Evolutionary conservation across 2,888 invertebrate genomes (phyloP), one percentile per base, ranked within the genome.

Genomic region (Nymphalis urticae): DNA sequence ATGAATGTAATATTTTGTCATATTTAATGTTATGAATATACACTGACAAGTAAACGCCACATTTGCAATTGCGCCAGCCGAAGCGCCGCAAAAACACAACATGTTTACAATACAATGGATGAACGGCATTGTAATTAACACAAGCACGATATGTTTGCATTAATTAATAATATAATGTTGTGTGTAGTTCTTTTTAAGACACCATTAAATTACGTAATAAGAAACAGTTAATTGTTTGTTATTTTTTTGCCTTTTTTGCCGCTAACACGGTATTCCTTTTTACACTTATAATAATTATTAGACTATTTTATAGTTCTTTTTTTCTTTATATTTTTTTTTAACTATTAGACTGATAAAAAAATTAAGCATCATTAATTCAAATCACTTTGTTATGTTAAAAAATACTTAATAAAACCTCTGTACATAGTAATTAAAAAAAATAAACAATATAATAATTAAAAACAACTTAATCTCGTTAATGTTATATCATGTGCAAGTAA

Each of bases 71-170:
- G 36, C 42, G 21, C 21, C 21, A 17, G 54, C 9, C 48, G 36
- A 68, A 69, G 71, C 74, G 75, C 75, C 74, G 72, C 73, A 75
- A 75, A 75, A 75, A 74, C 73, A 42, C 8, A 53, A 36, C 64
- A 62, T 67, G 48, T 64, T 63, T 65, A 72, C 64, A 64, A 68
- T 50, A 74, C 74, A 74, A 74, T 74, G 66, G 70, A 59, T 19
- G 59, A 56, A 66, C 64, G 69, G 60, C 48, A 50, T n/a, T 17
- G 64, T 73, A 73, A 74, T 74, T 73, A 73, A 61, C 66, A 47
- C 70, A 51, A 60, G 48, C 73, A 73, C 71, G 73, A 63, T 50
- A 69, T 48, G 63, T 54, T 63, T 67, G 60, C 62, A 58, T 56
- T 68, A 54, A 62, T 67, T 68, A 71, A 66, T 65, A 53, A 61